These are phyloP conservation scores for Drosophila greeni DNA, from an alignment of 2,888 invertebrate species.

Conservation along the genomic window DNA sequence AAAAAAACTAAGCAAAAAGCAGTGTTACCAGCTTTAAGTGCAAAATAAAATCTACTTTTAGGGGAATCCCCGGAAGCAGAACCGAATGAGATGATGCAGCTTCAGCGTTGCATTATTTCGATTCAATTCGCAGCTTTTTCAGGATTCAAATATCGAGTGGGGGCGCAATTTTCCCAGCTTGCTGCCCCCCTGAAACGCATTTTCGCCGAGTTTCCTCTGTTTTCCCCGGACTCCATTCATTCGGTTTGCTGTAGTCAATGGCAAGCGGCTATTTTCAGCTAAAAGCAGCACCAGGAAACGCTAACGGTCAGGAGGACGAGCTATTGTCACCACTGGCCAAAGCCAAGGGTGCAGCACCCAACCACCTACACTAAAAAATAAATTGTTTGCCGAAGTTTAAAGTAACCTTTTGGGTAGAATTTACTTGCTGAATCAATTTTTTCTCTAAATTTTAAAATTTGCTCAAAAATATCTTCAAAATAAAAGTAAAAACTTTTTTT, in stretches of 20 bases:
- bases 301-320: constrained; percentile 12
- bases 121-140: constrained; percentile 46
- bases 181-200: constrained; percentile 20
- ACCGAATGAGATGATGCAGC: no score
- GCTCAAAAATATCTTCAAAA: not conserved
- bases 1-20: not conserved
- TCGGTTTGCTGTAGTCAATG: constrained; percentile 65
- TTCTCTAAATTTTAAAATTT: no score
- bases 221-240: constrained; percentile 18
- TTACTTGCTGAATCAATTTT: not conserved
- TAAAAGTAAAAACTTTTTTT: not conserved
- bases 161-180: constrained; percentile 8
- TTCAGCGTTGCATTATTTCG: constrained; percentile 60
- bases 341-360: constrained; percentile 1
- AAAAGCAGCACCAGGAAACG: constrained; percentile 11
- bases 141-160: constrained; percentile 25
- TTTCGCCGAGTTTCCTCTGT: constrained; percentile 34
- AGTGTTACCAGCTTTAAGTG: not conserved
- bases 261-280: constrained; percentile 64
- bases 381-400: not conserved
- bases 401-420: not conserved
- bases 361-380: not conserved
- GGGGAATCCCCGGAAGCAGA: no score
- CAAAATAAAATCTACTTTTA: not conserved
- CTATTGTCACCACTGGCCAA: constrained; percentile 15